Conservation (phyloP, 2,113 vertebrate genomes). For the Hemicordylus capensis region DNA sequence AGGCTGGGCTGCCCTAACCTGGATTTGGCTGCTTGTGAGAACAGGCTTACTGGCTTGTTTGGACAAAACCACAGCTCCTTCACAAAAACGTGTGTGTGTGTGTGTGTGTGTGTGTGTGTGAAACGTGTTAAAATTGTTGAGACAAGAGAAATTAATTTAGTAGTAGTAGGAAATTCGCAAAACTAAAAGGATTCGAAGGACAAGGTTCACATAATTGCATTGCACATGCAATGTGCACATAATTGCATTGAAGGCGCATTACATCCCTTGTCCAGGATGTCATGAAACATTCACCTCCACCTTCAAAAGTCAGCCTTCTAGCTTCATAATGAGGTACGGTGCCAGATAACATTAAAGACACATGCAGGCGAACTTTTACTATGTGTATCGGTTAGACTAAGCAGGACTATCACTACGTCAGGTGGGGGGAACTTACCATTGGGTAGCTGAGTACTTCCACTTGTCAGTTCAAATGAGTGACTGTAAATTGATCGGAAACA, state of each 20-base stretch:
- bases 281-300: background rate
- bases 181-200: background rate
- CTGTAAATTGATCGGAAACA: background rate
- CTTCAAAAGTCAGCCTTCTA: background rate
- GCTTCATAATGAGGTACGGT: conserved; percentile 1
- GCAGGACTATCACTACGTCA: background rate
- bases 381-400: conserved; percentile 15
- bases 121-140: background rate
- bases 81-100: no score
- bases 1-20: no score
- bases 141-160: background rate
- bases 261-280: background rate
- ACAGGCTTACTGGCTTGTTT: background rate
- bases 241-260: background rate
- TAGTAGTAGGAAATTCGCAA: background rate
- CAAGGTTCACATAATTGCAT: background rate
- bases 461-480: background rate
- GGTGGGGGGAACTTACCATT: background rate
- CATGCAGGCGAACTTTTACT: conserved; percentile 8
- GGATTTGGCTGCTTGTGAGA: no score
- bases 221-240: no score
- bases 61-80: background rate
- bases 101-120: no score
- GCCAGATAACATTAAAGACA: background rate
- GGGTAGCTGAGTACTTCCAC: background rate